Evolutionary conservation across 2,797 vertebrate species (phyloP), one percentile per base, ranked within the genome.

Genomic region (Delichon dasypus): DNA sequence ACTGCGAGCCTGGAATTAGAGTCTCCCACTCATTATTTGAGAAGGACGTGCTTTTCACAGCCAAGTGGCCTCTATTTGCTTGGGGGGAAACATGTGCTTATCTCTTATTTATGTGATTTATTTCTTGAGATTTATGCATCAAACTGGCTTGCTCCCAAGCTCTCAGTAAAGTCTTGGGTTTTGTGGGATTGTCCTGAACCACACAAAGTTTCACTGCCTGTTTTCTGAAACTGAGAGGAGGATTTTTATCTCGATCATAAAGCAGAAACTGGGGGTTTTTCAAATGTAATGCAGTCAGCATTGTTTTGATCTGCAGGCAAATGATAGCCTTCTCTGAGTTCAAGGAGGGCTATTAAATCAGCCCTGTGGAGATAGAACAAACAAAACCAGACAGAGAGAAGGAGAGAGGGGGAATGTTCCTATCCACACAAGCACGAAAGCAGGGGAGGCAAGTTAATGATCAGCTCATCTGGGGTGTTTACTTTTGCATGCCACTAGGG

Each of bases 351-450:
- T 97, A 90, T 89, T 94, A 93, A 95, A 85, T 86, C 95, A 96
- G 96, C 83, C 88, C 91, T 77, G 74, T 95, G 96, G 95, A 98
- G 94, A 97, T 57, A 94, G 95, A 96, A 90, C 96, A 97, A 97
- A 96, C 88, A 96, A 97, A 96, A 78, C 27, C 86, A 85, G 68
- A 47, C 25, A 5, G 75, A 91, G 93, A n/a, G 21, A 62, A 79
- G 53, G 78, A 92, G 94, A 13, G 21, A 77, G 94, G 26, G 65
- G 50, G 83, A 70, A 91, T 62, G 60, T 76, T 96, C 65, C 88
- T 87, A 29, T 90, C 86, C 82, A 44, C 76, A 48, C 20, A 64
- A 64, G 76, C 94, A 94, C 1, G 30, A 86, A 94, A 93, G 88
- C 79, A 86, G 27, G 71, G 89, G 67, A 91, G 82, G 76, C 36